Conservation (phyloP, 2,888 invertebrate species). For the Acanthosepion lycidas region DNA sequence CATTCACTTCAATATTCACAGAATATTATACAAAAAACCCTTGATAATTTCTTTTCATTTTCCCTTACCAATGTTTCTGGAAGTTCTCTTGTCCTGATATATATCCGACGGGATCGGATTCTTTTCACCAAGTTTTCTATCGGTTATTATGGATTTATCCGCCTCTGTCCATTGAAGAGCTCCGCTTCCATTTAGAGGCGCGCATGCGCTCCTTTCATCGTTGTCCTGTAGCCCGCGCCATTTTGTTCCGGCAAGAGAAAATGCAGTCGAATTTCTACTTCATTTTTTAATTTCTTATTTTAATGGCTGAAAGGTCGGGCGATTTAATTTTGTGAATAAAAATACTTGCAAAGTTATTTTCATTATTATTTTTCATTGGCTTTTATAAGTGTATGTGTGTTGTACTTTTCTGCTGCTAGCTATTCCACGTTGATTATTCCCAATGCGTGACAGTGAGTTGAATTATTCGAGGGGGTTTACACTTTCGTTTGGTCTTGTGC, state of each 20-base stretch:
- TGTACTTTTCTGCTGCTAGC: not conserved
- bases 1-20: slow-evolving; percentile 21
- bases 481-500: not conserved
- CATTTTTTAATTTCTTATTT: slow-evolving; percentile 20
- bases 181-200: not conserved
- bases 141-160: slow-evolving; percentile 33
- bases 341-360: not conserved
- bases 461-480: not conserved
- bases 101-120: slow-evolving; percentile 33
- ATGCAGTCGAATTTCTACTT: not conserved
- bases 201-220: slow-evolving; percentile 33
- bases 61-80: slow-evolving; percentile 21
- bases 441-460: not conserved
- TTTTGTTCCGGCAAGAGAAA: slow-evolving; percentile 8
- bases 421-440: not conserved
- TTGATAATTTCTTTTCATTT: slow-evolving; percentile 2
- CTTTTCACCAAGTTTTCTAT: not conserved
- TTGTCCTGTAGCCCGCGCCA: slow-evolving; percentile 14
- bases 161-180: slow-evolving; percentile 33
- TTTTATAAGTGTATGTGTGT: not conserved
- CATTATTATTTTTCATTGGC: not conserved
- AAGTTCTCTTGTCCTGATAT: slow-evolving; percentile 13
- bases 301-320: slow-evolving; percentile 22
- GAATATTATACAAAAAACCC: not conserved
- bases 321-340: not conserved